Evolutionary conservation across 2,113 vertebrate genomes (phyloP).

Genomic region (Brachirus orientalis): DNA sequence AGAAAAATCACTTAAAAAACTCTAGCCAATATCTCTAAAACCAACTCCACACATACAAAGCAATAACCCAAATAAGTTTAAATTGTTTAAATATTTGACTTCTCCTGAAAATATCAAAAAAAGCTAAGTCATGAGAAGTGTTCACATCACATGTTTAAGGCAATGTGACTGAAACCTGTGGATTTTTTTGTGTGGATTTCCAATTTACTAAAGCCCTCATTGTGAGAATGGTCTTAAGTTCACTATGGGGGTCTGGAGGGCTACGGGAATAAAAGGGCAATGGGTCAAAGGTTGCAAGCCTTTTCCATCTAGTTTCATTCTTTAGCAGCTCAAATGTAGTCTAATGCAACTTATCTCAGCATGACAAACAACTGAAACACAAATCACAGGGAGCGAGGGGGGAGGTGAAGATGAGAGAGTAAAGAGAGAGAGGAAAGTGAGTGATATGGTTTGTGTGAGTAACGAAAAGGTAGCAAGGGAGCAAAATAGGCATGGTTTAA

Average conservation of each 20-base stretch:
- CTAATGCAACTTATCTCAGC: constrained; percentile 55
- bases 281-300: constrained; percentile 42
- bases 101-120: too few relatives aligned
- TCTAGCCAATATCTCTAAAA: too few relatives aligned
- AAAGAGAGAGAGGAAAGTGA: too few relatives aligned
- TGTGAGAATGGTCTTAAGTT: constrained; percentile 51
- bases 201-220: constrained; percentile 35
- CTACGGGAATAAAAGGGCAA: constrained; percentile 29
- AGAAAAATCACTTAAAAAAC: too few relatives aligned
- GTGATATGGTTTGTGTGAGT: too few relatives aligned
- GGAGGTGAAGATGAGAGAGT: neutral
- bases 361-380: constrained; percentile 44
- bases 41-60: too few relatives aligned
- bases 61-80: too few relatives aligned
- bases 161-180: neutral
- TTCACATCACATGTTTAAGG: neutral
- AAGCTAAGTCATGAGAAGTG: too few relatives aligned
- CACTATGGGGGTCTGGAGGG: constrained; percentile 5
- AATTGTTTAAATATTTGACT: too few relatives aligned
- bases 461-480: neutral
- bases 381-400: neutral
- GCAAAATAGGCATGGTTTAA: neutral
- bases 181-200: neutral
- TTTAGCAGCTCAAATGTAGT: constrained; percentile 19
- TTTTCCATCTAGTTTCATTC: constrained; percentile 22